Evolutionary conservation across 2,888 invertebrate species (phyloP).

Genomic region (Machimus atricapillus): DNA sequence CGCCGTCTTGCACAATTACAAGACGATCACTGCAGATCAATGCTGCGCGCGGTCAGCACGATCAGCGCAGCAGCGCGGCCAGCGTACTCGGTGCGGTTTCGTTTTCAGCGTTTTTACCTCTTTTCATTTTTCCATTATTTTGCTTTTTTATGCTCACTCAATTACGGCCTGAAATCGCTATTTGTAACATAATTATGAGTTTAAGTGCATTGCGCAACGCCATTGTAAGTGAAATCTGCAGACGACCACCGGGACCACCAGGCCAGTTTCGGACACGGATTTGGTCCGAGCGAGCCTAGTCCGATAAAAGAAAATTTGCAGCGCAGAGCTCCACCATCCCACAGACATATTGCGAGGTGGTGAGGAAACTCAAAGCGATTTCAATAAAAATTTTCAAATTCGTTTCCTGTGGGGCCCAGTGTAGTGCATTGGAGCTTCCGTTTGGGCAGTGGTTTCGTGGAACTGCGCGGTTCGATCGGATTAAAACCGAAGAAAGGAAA

Average conservation of each 20-base stretch:
- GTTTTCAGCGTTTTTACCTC: background rate
- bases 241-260: background rate
- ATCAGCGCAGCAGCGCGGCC: background rate
- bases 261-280: background rate
- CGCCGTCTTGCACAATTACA: background rate
- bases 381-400: background rate
- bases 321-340: background rate
- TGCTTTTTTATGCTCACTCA: slow-evolving; percentile 16
- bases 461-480: background rate
- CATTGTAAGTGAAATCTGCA: slow-evolving; percentile 32
- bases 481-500: background rate
- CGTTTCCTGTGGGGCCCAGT: background rate
- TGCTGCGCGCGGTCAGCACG: background rate
- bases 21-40: background rate
- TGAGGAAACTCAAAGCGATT: background rate
- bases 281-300: background rate
- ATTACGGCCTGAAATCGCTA: slow-evolving; percentile 27
- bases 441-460: background rate
- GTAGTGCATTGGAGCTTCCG: background rate
- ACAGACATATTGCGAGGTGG: background rate
- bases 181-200: slow-evolving; percentile 34
- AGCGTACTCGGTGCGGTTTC: background rate
- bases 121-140: slow-evolving; percentile 13
- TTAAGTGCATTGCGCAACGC: slow-evolving; percentile 35
- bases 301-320: background rate